phyloP scores from a whole-genome alignment of 2,113 vertebrate genomes.

The Phrynosoma blainvillii region DNA sequence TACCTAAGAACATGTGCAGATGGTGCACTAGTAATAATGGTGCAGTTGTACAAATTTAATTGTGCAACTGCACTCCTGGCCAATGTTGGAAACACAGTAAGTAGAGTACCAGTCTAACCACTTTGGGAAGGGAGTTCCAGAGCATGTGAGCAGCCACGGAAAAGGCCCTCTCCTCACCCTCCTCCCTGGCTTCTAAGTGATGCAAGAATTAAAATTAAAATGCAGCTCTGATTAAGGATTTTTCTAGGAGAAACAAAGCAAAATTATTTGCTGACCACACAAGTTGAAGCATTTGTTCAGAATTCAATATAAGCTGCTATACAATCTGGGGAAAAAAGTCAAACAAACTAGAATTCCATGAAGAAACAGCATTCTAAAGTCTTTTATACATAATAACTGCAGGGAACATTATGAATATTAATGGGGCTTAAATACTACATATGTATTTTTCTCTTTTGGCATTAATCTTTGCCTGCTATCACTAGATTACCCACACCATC shows the following conservation, averaged over 20 bases:
- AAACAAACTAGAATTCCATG: background rate
- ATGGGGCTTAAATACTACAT: conserved; percentile 39
- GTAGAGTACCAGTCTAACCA: no score
- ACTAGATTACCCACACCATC: conserved; percentile 39
- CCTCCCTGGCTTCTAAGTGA: background rate
- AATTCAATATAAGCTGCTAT: conserved; percentile 3
- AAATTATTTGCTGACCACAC: background rate
- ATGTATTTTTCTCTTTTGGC: conserved; percentile 39
- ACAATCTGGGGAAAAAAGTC: background rate
- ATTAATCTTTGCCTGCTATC: conserved; percentile 40
- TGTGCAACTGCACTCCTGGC: no score
- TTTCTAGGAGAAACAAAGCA: background rate
- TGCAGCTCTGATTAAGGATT: background rate
- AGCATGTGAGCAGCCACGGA: no score
- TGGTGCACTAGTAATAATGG: no score
- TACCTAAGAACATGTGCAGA: no score
- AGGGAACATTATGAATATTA: conserved; percentile 33
- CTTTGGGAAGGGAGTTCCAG: no score
- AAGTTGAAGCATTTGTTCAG: background rate
- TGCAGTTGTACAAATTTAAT: no score
- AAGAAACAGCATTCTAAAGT: conserved; percentile 17
- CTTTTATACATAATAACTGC: conserved; percentile 33
- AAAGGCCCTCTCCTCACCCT: background rate
- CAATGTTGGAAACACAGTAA: no score
- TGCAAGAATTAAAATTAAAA: background rate